A percentile compares a stretch with the other conserved stretches of the same genome.
Conservation (phyloP, 2,888 invertebrate genomes). For the Patella pellucida region DNA sequence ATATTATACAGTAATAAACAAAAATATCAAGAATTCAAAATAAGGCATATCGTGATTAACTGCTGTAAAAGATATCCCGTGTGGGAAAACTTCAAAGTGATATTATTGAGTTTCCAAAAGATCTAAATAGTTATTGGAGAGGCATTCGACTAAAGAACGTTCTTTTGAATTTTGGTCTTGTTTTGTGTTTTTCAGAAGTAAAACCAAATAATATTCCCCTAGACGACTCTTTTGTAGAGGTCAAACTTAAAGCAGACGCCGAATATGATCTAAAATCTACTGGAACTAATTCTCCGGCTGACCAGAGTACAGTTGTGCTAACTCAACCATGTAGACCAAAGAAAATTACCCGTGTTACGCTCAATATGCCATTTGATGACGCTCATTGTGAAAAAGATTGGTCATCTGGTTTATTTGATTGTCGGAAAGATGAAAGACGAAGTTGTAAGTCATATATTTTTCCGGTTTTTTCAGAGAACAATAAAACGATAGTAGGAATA, state of each 20-base stretch:
- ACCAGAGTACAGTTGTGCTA: neutral
- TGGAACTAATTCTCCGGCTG: neutral
- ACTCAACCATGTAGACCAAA: conserved; percentile 15
- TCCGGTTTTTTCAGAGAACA: neutral
- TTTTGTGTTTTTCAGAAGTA: neutral
- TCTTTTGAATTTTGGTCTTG: no score
- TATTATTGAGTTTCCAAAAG: no score
- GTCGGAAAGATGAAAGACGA: conserved; percentile 40
- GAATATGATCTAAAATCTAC: neutral
- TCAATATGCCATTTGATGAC: conserved; percentile 53
- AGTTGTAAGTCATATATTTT: conserved; percentile 40
- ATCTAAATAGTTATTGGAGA: no score
- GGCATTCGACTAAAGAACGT: no score
- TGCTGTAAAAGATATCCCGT: no score
- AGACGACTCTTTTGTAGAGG: neutral
- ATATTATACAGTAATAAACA: no score
- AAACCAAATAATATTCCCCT: neutral
- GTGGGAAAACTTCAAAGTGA: no score
- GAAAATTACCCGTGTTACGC: conserved; percentile 34
- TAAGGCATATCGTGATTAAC: no score
- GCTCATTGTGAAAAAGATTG: conserved; percentile 59
- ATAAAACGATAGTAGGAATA: neutral
- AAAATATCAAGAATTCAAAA: no score
- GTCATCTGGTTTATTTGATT: conserved; percentile 47
- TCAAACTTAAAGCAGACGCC: neutral